Conservation (phyloP, 2,113 vertebrate species). For the Bolborhynchus lineola region DNA sequence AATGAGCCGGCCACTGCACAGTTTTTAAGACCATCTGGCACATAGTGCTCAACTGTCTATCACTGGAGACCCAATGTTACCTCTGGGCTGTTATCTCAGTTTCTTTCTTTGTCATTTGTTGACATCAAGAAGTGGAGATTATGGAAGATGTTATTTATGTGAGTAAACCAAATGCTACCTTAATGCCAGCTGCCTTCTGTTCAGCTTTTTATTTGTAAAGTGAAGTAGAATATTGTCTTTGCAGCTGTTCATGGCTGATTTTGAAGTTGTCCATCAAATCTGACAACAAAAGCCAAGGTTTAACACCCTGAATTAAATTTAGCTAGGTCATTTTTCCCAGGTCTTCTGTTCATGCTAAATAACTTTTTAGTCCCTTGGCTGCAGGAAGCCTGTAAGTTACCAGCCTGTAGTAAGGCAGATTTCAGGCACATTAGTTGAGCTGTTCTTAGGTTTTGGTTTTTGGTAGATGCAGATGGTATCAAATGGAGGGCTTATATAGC, state of each 20-base stretch:
- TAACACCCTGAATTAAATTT: background rate
- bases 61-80: background rate
- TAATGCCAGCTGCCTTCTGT: slow-evolving; percentile 24
- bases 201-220: background rate
- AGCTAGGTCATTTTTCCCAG: background rate
- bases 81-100: background rate
- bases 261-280: background rate
- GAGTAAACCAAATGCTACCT: background rate
- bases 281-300: background rate
- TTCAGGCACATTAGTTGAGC: background rate
- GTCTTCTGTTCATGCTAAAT: background rate
- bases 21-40: slow-evolving; percentile 33
- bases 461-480: background rate
- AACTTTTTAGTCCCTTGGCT: background rate
- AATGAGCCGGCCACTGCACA: background rate
- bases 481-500: background rate
- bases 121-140: slow-evolving; percentile 26
- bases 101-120: slow-evolving; percentile 39
- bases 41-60: background rate
- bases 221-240: background rate
- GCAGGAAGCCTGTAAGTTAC: background rate
- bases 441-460: background rate
- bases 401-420: background rate
- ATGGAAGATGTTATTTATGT: background rate
- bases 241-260: background rate